Conservation (phyloP, 2,888 invertebrate species). For the Acanthosepion pharaonis region DNA sequence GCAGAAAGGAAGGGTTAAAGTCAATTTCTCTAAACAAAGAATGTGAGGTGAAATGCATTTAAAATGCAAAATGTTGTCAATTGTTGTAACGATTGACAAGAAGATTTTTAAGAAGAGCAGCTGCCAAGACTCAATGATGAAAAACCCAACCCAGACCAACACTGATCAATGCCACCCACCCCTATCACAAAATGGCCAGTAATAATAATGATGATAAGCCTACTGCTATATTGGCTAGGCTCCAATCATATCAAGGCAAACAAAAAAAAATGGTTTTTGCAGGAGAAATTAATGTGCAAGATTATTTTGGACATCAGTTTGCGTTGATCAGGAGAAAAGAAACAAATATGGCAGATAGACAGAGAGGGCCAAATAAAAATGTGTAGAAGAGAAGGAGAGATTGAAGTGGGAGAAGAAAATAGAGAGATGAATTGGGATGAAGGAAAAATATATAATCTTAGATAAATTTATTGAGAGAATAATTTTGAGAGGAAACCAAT, state of each 20-base stretch:
- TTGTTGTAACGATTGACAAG: constrained; percentile 4
- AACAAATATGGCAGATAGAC: background rate
- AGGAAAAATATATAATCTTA: too few relatives aligned
- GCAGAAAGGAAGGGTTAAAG: background rate
- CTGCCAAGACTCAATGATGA: background rate
- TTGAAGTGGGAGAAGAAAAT: background rate
- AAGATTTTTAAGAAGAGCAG: background rate
- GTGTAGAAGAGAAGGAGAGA: background rate
- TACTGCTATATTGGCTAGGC: background rate
- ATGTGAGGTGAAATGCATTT: background rate
- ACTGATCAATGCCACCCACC: background rate
- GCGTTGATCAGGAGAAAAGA: background rate
- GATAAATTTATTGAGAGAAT: too few relatives aligned
- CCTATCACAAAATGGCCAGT: background rate
- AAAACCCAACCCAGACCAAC: background rate
- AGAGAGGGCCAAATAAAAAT: background rate
- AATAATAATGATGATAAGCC: background rate
- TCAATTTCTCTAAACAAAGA: background rate
- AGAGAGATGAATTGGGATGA: too few relatives aligned
- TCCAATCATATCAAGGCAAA: background rate
- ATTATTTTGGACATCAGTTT: background rate
- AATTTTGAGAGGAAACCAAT: too few relatives aligned
- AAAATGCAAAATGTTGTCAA: background rate
- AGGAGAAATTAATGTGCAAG: background rate
- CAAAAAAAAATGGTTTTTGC: background rate